phyloP scores from a whole-genome alignment of 2,797 vertebrate genomes.

The Danio albolineatus region DNA sequence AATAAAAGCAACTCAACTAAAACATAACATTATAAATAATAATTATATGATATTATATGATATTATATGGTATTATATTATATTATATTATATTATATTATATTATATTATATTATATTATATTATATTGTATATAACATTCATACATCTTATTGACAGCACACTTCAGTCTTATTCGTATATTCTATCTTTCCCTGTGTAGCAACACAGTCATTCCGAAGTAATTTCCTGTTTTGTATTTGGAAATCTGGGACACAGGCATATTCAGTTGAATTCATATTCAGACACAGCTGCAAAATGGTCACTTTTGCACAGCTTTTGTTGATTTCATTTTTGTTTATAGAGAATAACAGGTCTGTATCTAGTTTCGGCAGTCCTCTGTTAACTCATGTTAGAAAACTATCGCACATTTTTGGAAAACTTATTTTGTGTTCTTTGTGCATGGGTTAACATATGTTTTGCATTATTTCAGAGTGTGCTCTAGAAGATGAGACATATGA shows the following conservation, averaged over 20 bases:
- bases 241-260: slow-evolving; percentile 8
- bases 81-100: too few relatives aligned
- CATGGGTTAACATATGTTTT: slow-evolving; percentile 11
- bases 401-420: neutral
- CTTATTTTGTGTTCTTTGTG: neutral
- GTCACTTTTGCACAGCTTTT: neutral
- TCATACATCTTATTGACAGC: neutral
- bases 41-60: too few relatives aligned
- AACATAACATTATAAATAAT: too few relatives aligned
- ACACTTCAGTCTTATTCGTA: neutral
- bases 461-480: slow-evolving; percentile 83
- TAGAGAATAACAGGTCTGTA: neutral
- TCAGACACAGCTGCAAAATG: neutral
- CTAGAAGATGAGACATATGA: slow-evolving; percentile 91
- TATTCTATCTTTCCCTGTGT: neutral
- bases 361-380: neutral
- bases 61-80: too few relatives aligned
- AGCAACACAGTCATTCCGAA: neutral
- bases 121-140: too few relatives aligned
- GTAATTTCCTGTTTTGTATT: slow-evolving; percentile 6
- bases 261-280: neutral
- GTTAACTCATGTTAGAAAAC: too few relatives aligned
- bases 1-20: too few relatives aligned
- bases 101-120: too few relatives aligned
- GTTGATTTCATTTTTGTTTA: neutral